phyloP scores from a whole-genome alignment of 1,140 invertebrate genomes.

The Conus ventricosus region DNA sequence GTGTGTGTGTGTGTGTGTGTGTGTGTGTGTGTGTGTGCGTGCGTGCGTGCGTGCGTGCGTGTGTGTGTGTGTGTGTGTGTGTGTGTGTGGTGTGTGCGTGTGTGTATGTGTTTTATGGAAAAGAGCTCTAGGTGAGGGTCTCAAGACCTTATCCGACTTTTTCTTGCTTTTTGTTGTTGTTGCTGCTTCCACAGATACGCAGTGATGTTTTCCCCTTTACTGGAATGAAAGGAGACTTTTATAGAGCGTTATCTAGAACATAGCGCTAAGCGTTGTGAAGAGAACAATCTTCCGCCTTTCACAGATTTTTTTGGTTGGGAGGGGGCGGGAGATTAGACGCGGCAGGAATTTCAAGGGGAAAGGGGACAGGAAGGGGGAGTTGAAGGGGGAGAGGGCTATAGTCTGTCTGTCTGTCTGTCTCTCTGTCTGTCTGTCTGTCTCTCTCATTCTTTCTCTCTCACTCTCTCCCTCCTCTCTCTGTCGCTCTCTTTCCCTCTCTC shows the following conservation, averaged over 20 bases:
- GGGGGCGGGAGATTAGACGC: too few species aligned
- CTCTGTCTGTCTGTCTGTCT: neutral
- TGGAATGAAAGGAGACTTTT: neutral
- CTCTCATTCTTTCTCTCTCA: too few species aligned
- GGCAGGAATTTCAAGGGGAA: too few species aligned
- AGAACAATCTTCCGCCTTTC: too few species aligned
- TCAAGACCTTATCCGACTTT: too few species aligned
- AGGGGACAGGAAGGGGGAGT: too few species aligned
- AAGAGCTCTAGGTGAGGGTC: neutral
- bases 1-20: neutral
- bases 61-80: neutral
- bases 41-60: neutral
- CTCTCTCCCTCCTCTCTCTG: too few species aligned
- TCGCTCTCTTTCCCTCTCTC: too few species aligned
- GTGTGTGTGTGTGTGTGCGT: constrained; percentile 11
- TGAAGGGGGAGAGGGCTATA: neutral
- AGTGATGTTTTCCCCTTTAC: neutral
- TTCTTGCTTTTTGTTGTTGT: neutral
- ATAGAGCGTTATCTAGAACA: too few species aligned
- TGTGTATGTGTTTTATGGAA: too few species aligned
- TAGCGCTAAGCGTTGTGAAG: too few species aligned
- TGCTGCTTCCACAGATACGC: neutral
- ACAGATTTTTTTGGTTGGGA: neutral
- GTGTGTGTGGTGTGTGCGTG: neutral
- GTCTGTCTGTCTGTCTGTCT: neutral